phyloP scores from a whole-genome alignment of 2,888 invertebrate species.

The Choreutis nemorana region DNA sequence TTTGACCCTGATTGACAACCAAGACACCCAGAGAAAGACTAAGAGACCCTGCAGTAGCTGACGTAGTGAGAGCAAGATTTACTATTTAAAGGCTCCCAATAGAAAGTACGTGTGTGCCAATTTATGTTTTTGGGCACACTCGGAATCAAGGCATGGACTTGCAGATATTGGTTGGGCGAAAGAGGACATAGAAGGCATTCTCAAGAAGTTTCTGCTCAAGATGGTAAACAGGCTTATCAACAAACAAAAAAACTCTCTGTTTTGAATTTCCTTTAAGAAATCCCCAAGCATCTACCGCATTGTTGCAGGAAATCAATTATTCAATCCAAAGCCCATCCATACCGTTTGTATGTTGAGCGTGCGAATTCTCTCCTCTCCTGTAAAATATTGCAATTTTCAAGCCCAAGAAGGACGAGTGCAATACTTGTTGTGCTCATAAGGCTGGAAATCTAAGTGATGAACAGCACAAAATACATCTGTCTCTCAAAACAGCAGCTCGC shows the following conservation, averaged over 20 bases:
- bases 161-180: slow-evolving; percentile 5
- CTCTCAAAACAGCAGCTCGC: no score
- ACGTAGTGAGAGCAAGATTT: not conserved
- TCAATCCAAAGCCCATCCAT: slow-evolving; percentile 5
- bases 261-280: not conserved
- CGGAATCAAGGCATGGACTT: slow-evolving; percentile 8
- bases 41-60: slow-evolving; percentile 2
- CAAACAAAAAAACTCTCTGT: not conserved
- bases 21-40: no score
- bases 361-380: slow-evolving; percentile 1
- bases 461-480: no score
- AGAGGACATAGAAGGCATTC: slow-evolving; percentile 1
- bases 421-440: slow-evolving; percentile 7
- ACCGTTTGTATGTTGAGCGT: no score
- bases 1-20: no score
- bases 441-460: no score
- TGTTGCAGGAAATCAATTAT: slow-evolving; percentile 5
- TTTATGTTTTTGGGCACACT: slow-evolving; percentile 6
- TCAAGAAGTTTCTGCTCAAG: slow-evolving; percentile 1
- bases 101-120: slow-evolving; percentile 7
- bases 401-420: slow-evolving; percentile 6
- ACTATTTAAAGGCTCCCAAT: not conserved
- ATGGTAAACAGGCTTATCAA: not conserved
- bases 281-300: slow-evolving; percentile 1
- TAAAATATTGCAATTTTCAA: slow-evolving; percentile 6